These are phyloP conservation scores for Cettia cetti DNA, from an alignment of 2,113 vertebrate genomes.

Conservation along the genomic window DNA sequence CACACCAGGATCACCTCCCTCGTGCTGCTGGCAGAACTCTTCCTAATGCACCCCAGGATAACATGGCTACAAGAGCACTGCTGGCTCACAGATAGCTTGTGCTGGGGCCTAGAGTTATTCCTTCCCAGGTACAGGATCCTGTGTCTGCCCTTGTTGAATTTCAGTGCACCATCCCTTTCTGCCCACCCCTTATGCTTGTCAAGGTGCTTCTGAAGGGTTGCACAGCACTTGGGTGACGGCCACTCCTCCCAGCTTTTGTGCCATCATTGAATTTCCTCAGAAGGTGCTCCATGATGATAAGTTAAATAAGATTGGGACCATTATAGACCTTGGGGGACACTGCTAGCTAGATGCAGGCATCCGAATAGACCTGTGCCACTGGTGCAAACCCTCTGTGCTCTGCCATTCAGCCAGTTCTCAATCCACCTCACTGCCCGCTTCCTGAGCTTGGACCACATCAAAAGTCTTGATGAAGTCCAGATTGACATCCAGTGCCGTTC, in stretches of 20 bases:
- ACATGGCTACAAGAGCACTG: rapidly evolving
- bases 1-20: not conserved
- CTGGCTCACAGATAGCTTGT: not conserved
- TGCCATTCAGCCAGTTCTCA: not conserved
- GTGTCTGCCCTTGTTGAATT: not conserved
- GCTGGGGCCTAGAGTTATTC: not conserved
- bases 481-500: not conserved
- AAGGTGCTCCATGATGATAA: not conserved
- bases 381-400: not conserved
- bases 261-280: not conserved
- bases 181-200: not conserved
- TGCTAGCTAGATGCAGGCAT: not conserved
- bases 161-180: not conserved
- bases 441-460: not conserved
- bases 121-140: not conserved
- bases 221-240: rapidly evolving
- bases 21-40: rapidly evolving
- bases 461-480: not conserved
- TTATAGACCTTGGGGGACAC: not conserved
- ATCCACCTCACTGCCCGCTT: not conserved
- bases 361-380: not conserved
- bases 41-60: not conserved
- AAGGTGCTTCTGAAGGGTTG: not conserved
- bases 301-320: not conserved
- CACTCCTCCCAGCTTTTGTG: not conserved